Percentiles rank a stretch among this genome's conserved stretches.
Evolutionary conservation across 2,797 vertebrate species (phyloP).

Genomic region (Cirrhinus mrigala): DNA sequence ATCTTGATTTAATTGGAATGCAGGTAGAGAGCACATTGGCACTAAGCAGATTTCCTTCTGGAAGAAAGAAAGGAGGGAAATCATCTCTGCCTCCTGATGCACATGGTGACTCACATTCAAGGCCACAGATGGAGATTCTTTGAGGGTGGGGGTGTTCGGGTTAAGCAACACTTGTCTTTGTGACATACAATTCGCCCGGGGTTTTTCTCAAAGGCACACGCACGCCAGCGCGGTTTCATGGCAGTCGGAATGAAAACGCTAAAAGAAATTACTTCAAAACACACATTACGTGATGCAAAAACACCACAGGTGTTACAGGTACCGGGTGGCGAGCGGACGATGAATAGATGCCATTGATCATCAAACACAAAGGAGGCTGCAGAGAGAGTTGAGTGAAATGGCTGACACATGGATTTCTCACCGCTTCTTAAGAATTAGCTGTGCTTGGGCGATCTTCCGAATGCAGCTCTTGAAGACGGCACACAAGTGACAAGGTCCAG

Average conservation of each 20-base stretch:
- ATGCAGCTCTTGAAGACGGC: slow-evolving; percentile 38
- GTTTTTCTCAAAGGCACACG: slow-evolving; percentile 8
- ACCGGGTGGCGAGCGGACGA: neutral
- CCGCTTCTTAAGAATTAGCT: slow-evolving; percentile 45
- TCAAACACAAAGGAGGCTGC: slow-evolving; percentile 54
- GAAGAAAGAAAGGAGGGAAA: slow-evolving; percentile 62
- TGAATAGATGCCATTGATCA: slow-evolving; percentile 56
- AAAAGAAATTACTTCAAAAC: slow-evolving; percentile 40
- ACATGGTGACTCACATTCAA: slow-evolving; percentile 43
- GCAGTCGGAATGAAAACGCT: slow-evolving; percentile 34
- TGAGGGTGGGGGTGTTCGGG: slow-evolving; percentile 47
- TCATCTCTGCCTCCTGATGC: slow-evolving; percentile 53
- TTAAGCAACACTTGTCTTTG: slow-evolving; percentile 55
- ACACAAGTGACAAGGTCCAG: slow-evolving; percentile 55
- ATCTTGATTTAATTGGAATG: slow-evolving; percentile 87
- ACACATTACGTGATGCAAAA: slow-evolving; percentile 47
- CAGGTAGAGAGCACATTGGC: slow-evolving; percentile 72
- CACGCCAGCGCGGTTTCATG: slow-evolving; percentile 7
- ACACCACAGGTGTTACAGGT: slow-evolving; percentile 58
- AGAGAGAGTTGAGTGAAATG: slow-evolving; percentile 57
- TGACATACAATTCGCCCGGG: slow-evolving; percentile 36
- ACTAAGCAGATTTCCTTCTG: slow-evolving; percentile 75
- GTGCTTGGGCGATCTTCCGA: slow-evolving; percentile 48
- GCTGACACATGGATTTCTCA: slow-evolving; percentile 61
- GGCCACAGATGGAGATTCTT: slow-evolving; percentile 54